Base-by-base conservation (phyloP, 2,888 invertebrate genomes). In the Adelognathus sp. region DNA sequence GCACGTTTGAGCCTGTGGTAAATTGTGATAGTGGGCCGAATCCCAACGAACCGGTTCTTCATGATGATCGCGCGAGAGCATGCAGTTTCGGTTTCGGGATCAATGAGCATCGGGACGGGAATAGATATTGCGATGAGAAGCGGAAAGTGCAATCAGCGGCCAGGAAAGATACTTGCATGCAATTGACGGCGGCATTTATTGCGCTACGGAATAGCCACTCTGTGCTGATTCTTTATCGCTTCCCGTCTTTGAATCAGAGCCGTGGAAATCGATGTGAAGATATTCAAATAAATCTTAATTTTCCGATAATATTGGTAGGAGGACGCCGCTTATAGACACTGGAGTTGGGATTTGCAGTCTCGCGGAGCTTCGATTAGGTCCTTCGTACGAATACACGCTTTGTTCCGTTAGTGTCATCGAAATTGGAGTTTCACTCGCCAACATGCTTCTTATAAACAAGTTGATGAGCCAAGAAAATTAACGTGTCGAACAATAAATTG, bases 31-130 rank as follows among this genome's bases (percentile, higher is more conserved):
- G 18, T 52, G 52, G 52, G 29, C 52, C 9, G 27, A 72, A 41
- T 63, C 27, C 27, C 33, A 50, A 18, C 24, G 24, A 63, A 58
- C 69, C 69, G 44, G 69, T 58, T 72, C 39, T 27, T 16, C 11
- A 29, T 44, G 16, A 33, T 27, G 29, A 39, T 39, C 61, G 16
- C 7, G 46, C 16, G 60, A 54, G 44, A 52, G 71, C 36, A 14
- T 3, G n/a, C 46, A 60, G 60, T 70, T 54, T 61, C 52, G 63
- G n/a, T 52, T 69, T 69, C 52, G 60, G 60, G 50, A 75, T 69
- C 67, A 69, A 75, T 58, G 69, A 29, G 31, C 21, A 50, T 58
- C 29, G 27, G 7, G 33, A n/a, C 72, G 5, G 27, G 50, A 71
- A 63, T 63, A 67, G 54, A 74, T n/a, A n/a, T 31, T 39, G 24